Percentiles rank a stretch among this genome's conserved stretches.
phyloP scores from a whole-genome alignment of 2,113 vertebrate species.

The Chionomys nivalis region DNA sequence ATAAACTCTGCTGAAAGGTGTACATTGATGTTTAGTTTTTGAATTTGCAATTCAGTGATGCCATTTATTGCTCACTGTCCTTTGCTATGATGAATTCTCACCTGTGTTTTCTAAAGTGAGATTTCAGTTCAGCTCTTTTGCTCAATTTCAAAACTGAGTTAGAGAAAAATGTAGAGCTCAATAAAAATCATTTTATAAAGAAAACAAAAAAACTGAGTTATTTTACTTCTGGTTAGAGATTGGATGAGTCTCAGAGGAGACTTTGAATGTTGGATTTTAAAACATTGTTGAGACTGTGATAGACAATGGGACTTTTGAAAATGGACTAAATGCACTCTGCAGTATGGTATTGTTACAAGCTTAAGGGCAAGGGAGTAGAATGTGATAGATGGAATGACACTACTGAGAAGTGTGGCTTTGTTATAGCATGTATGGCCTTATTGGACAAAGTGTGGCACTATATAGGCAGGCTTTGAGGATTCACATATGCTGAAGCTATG shows the following conservation, averaged over 20 bases:
- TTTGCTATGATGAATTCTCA: neutral
- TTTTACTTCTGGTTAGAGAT: neutral
- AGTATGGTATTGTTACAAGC: neutral
- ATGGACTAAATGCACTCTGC: neutral
- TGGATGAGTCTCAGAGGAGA: neutral
- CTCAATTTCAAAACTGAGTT: neutral
- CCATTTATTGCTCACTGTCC: neutral
- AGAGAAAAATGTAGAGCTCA: too few relatives aligned
- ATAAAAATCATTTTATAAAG: too few relatives aligned
- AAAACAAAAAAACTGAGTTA: neutral
- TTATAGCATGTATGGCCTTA: neutral
- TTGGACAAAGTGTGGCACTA: neutral
- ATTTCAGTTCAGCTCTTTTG: neutral
- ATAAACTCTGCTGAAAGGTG: neutral
- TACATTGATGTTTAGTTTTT: neutral
- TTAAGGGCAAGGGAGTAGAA: neutral
- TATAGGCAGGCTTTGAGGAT: neutral
- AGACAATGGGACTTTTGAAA: neutral
- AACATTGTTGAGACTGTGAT: neutral
- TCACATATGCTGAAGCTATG: neutral
- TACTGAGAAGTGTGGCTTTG: neutral
- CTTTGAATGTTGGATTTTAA: neutral
- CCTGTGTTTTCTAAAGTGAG: neutral
- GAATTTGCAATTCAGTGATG: neutral
- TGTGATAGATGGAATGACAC: neutral